Base-by-base conservation (phyloP, 53 echinoderm and acorn worm species). In the Antedon mediterranea region DNA sequence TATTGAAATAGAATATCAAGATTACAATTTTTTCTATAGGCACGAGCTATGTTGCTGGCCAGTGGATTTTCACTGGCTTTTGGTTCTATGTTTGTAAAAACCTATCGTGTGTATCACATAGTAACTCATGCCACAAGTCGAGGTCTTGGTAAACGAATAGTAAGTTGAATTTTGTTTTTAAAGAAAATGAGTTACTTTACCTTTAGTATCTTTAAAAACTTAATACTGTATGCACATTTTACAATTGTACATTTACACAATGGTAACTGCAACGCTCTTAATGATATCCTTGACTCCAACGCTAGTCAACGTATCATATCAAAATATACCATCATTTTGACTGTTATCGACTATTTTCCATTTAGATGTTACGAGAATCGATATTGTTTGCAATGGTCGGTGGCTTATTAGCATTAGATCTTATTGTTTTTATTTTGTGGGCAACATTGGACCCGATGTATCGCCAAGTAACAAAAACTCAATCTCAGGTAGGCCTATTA, bases 41-140 rank as follows among this genome's bases (percentile, higher is more conserved):
- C 92, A 44, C 90, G 98, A 28, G 83, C 88, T 28, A 86, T 90
- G 34, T 87, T 98, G 75, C 73, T 98, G 31, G 80, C 90, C 9
- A 78, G 84, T 30, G 98, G 98, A 0, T 98, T 98, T 43, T 93
- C 98, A 7, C 71, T 98, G 72, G 92, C 98, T 31, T 98, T 98
- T 43, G 98, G 98, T 28, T 98, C 98, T 8, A 92, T 98, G 92
- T 98, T 98, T 75, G 91, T 98, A 11, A 98, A 98, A 76, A 98
- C 98, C 0, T 98, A 98, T 33, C 82, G 98, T 0, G 98, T 98
- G 0, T 98, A 93, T 76, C 98, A 98, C 81, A 98, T 98, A 32
- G 90, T 98, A 30, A 98, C 98, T 31, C 98, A 98, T 33, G 92
- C 98, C 27, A 98, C 89, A 3, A 98, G 98, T 77, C 74, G 98